Base-by-base conservation (phyloP, 2,797 vertebrate species). In the Oreonectes daqikongensis region DNA sequence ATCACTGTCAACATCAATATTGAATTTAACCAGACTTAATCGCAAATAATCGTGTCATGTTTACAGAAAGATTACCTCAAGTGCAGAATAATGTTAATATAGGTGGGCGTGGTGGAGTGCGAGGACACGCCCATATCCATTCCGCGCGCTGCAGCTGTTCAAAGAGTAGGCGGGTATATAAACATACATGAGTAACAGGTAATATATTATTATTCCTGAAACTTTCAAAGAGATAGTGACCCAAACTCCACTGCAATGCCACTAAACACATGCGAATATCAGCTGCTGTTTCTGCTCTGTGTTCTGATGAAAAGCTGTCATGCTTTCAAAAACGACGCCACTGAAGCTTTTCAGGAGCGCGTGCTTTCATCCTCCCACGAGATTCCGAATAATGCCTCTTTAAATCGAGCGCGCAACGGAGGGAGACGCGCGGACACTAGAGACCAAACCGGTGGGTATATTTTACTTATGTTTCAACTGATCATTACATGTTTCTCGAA, bases 261-360 rank as follows among this genome's bases (percentile, higher is more conserved):
- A 59, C 83, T 86, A 82, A 84, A 87, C 72, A 83, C 90, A 79
- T 40, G 91, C 65, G 89, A 86, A 75, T 88, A 93, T 87, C 92
- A 85, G 30, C 84, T 94, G 79, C 75, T 95, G 50, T 82, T 90
- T 72, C 83, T 94, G 20, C 84, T 93, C 55, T 91, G 93, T 85
- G 81, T 94, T 84, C 85, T 94, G 64, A 85, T 92, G 73, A 89
- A 85, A 86, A 92, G 87, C 89, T 90, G 87, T 84, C 86, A 84
- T 78, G 91, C 93, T 82, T 93, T 96, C 84, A 93, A 95, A 86
- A 98, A 98, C 71, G 91, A 96, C 84, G 95, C 90, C 69, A 98
- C 96, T 0, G 96, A 98, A 90, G 91, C 93, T 50, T 84, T 92
- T 72, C 86, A 89, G 35, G 85, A 89, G 0, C 93, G 91, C 72